Base-by-base conservation (phyloP, 2,797 vertebrate genomes). In the Microctenopoma stevenorrisi region DNA sequence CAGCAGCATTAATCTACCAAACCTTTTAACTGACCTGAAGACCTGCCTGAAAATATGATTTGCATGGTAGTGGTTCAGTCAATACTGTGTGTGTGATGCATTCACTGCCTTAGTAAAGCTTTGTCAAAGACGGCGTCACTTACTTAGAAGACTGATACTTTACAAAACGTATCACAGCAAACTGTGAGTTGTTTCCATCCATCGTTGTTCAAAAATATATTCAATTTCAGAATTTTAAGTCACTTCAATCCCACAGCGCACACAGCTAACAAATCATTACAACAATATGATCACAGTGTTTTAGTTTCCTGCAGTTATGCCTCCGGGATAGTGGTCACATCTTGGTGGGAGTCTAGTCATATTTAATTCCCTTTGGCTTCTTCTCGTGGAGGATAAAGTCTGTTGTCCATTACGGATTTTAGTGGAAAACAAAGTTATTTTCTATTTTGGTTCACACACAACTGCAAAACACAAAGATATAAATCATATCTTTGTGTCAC, bases 271-370 rank as follows among this genome's bases (percentile, higher is more conserved):
- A 83, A 81, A 86, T 79, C 74, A 80, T 83, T 82, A 78, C 78
- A 80, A 69, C 79, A 87, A 75, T 69, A 61, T 71, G 82, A 85
- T 88, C 79, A 77, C 53, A 78, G 70, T 59, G 72, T 86, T 88
- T 86, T 69, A 85, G 83, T 83, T 88, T 87, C 78, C 68, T 68
- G 5, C 76, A 80, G 71, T 64, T 57, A 40, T 59, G 72, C 80
- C 79, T 64, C 52, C 68, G 78, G 83, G 84, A 88, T 50, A 47
- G 74, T 69, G 90, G 85, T 84, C 88, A 72, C 74, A 80, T 72
- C 81, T 76, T 75, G 72, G 79, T 83, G 78, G 76, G 79, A 86
- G 84, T 82, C 74, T 63, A 62, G 84, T 76, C 79, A 22, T 83
- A 73, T 82, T 67, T 74, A 79, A 76, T 67, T 88, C 72, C 74